Base-by-base conservation (phyloP, 2,888 invertebrate species). In the Anodontia alba region DNA sequence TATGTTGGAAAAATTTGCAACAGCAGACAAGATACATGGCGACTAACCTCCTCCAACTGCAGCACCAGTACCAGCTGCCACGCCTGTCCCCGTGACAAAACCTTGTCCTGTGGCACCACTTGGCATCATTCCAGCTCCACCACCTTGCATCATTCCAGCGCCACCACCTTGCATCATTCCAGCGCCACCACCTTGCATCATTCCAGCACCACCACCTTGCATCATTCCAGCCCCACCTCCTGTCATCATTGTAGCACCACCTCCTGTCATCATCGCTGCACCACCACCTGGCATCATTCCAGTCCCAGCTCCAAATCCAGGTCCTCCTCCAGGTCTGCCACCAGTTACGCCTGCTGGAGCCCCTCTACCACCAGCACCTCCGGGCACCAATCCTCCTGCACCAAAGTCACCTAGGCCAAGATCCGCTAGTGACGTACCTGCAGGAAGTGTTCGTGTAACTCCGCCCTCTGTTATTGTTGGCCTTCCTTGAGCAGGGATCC, bases 351-450 rank as follows among this genome's bases (percentile, higher is more conserved):
- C 57, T 1, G 29, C 17, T 7, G 5, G 5, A 10, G 8, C 17
- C 8, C 29, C 57, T 33, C 33, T 10, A 2, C 17, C 33, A 33
- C 7, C 17, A 31, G 10, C 33, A 1, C 62, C 62, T 1, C 62
- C 62, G 33, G n/a, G 10, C 3, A 20, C 10, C 8, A 10, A 10
- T 2, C 1, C 33, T 12, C 17, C 23, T 20, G 62, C 17, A 12
- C 7, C 62, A 26, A 57, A 29, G 20, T 62, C 62, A 15, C 62
- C 70, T 33, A 83, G 78, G 17, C 83, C 83, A 20, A 83, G 76
- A 62, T 83, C 83, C 1, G 72, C 26, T n/a, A 83, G 46, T 1
- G 83, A 80, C 57, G 73, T 80, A 46, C 83, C 83, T 12, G 57
- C 73, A 0, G 80, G 73, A 17, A 83, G 43, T 2, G 75, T 49